Percentiles rank a stretch among this genome's conserved stretches.
phyloP scores from a whole-genome alignment of 2,113 vertebrate species.

The Chelonoidis abingdonii region DNA sequence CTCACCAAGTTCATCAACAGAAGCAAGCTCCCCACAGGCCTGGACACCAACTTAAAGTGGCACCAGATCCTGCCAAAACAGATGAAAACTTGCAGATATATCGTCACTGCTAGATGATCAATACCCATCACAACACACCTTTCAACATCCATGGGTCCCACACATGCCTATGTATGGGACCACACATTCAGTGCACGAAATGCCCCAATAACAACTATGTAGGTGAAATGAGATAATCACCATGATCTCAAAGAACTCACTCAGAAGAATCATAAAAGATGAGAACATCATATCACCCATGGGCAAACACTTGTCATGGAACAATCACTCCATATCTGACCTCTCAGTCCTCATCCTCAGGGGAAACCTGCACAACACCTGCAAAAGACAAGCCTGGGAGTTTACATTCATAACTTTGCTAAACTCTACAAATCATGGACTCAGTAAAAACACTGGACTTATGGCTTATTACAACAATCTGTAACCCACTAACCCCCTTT shows the following conservation, averaged over 20 bases:
- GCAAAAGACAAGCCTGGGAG: background rate
- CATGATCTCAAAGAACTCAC: background rate
- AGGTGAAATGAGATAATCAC: background rate
- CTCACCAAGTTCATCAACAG: background rate
- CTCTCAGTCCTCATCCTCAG: background rate
- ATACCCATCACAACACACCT: background rate
- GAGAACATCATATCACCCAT: background rate
- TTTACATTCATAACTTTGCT: background rate
- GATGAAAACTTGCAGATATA: background rate
- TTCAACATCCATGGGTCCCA: background rate
- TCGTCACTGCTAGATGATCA: background rate
- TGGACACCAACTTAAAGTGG: background rate
- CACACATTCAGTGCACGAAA: background rate
- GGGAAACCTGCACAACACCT: background rate
- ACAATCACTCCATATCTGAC: background rate
- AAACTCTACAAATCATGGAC: background rate
- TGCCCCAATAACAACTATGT: background rate
- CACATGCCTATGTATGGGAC: background rate
- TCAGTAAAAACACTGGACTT: background rate
- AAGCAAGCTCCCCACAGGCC: background rate
- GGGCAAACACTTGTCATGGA: background rate
- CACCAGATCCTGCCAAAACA: background rate
- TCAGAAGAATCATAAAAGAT: background rate
- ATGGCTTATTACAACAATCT: background rate
- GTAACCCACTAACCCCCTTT: background rate